Evolutionary conservation across 2,113 vertebrate species (phyloP).

Genomic region (Nothocercus julius): DNA sequence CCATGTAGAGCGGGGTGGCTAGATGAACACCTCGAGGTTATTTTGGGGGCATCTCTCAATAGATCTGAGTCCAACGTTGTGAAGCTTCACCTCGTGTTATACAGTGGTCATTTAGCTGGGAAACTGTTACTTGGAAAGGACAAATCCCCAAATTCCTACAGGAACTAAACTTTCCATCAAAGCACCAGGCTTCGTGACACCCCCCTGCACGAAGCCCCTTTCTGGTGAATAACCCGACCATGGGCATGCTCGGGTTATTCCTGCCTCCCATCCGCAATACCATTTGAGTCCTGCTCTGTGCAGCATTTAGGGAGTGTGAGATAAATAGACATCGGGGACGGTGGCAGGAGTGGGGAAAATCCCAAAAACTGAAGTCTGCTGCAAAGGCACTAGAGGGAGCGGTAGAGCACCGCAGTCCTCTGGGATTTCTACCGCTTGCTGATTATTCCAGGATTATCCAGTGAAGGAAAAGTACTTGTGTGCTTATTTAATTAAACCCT

Average conservation of each 20-base stretch:
- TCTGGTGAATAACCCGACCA: background rate
- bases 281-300: background rate
- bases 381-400: background rate
- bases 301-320: background rate
- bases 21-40: background rate
- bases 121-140: background rate
- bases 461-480: rapidly evolving
- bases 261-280: background rate
- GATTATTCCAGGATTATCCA: background rate
- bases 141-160: background rate
- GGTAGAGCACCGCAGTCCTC: background rate
- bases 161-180: background rate
- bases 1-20: background rate
- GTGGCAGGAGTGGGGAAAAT: background rate
- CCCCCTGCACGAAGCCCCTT: background rate
- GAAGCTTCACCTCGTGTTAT: background rate
- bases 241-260: background rate
- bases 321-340: background rate
- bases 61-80: rapidly evolving
- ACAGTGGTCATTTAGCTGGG: background rate
- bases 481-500: background rate
- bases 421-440: background rate
- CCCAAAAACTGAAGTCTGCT: background rate
- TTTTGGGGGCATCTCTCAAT: background rate
- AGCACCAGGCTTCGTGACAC: background rate